Conservation (phyloP, 2,797 vertebrate genomes). For the Micromesistius poutassou region DNA sequence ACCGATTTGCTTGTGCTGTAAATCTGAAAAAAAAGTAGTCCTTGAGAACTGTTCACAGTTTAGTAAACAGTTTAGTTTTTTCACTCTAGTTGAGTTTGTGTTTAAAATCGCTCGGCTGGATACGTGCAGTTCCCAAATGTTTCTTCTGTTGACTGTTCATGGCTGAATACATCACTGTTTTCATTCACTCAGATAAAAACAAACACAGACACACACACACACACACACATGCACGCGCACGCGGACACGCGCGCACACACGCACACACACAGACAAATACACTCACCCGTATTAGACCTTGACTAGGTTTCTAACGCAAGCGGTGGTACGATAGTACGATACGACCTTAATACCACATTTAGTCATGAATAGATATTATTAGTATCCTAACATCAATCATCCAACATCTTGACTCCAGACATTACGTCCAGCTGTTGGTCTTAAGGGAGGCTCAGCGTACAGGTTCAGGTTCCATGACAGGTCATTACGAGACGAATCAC, state of each 20-base stretch:
- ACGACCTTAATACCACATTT: neutral
- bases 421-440: neutral
- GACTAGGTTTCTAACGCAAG: neutral
- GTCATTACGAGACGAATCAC: neutral
- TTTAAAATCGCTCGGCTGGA: neutral
- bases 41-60: neutral
- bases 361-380: neutral
- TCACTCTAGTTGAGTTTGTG: neutral
- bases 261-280: neutral
- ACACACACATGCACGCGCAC: neutral
- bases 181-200: neutral
- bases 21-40: neutral
- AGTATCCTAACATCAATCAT: neutral
- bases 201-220: neutral
- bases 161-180: slow-evolving; percentile 1
- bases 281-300: neutral
- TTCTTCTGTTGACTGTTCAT: neutral
- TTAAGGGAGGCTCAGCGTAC: neutral
- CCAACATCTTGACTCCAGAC: neutral
- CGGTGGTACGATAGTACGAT: neutral
- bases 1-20: neutral
- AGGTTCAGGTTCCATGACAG: neutral
- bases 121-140: neutral
- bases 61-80: too few relatives aligned
- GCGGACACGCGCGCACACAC: too few relatives aligned